These are phyloP conservation scores for Protodeltote pygarga DNA, from an alignment of 2,888 invertebrate species.

Conservation along the genomic window DNA sequence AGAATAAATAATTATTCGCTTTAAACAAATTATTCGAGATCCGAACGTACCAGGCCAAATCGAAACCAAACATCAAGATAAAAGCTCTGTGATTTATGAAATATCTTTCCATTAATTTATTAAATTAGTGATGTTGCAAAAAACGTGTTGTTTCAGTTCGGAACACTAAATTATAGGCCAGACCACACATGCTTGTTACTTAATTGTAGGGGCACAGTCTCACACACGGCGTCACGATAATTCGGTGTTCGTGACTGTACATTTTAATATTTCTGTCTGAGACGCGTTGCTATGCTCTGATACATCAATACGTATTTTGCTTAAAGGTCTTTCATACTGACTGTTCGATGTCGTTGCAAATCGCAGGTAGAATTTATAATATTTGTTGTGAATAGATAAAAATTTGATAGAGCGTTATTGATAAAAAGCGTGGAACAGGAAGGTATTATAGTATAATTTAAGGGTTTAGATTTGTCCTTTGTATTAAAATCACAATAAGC, in stretches of 20 bases:
- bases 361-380: slow-evolving; percentile 11
- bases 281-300: slow-evolving; percentile 76
- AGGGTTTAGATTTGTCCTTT: no score
- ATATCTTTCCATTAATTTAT: slow-evolving; percentile 31
- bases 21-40: slow-evolving; percentile 17
- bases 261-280: slow-evolving; percentile 73
- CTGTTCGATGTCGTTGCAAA: slow-evolving; percentile 3
- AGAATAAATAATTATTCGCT: slow-evolving; percentile 5
- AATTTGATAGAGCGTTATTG: background rate
- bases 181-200: slow-evolving; percentile 54
- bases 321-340: slow-evolving; percentile 27
- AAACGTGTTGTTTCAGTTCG: slow-evolving; percentile 27
- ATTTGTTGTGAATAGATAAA: background rate
- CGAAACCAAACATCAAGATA: slow-evolving; percentile 18
- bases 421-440: background rate
- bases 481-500: no score
- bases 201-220: slow-evolving; percentile 54
- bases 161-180: slow-evolving; percentile 42
- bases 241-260: slow-evolving; percentile 75
- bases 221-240: slow-evolving; percentile 61
- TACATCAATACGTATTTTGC: slow-evolving; percentile 70
- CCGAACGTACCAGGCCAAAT: slow-evolving; percentile 13
- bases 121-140: slow-evolving; percentile 45
- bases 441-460: no score
- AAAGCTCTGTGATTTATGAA: slow-evolving; percentile 27